Evolutionary conservation across 1,140 invertebrate species (phyloP).

Genomic region (Pachypeltis micranthus): DNA sequence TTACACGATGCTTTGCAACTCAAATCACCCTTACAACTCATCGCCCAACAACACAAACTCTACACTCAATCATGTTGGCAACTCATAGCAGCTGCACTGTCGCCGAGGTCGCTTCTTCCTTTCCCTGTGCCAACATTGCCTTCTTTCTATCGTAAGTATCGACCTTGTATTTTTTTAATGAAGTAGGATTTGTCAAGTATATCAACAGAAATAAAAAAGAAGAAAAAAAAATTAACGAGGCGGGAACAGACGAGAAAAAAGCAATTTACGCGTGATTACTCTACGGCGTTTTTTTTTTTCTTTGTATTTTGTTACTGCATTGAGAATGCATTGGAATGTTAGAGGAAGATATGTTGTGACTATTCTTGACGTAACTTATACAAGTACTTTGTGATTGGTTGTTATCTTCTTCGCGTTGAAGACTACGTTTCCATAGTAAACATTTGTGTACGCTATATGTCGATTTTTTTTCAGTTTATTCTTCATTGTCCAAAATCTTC

Average conservation of each 20-base stretch:
- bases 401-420: too few relatives aligned
- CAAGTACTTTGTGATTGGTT: too few relatives aligned
- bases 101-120: conserved; percentile 2
- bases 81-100: conserved; percentile 8
- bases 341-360: too few relatives aligned
- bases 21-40: conserved; percentile 52
- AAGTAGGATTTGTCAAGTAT: background rate
- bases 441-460: too few relatives aligned
- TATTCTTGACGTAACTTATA: too few relatives aligned
- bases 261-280: background rate
- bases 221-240: background rate
- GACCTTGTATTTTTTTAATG: conserved; percentile 14
- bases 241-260: background rate
- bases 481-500: too few relatives aligned
- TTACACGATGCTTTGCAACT: conserved; percentile 81
- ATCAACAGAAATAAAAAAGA: background rate
- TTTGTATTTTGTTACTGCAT: background rate
- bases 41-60: background rate
- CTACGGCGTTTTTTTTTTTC: background rate
- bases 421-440: too few relatives aligned
- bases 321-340: background rate
- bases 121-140: conserved; percentile 25
- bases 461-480: too few relatives aligned
- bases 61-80: background rate
- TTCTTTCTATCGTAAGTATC: conserved; percentile 20